Conservation (phyloP, 2,113 vertebrate genomes). For the Benthochromis sp. region DNA sequence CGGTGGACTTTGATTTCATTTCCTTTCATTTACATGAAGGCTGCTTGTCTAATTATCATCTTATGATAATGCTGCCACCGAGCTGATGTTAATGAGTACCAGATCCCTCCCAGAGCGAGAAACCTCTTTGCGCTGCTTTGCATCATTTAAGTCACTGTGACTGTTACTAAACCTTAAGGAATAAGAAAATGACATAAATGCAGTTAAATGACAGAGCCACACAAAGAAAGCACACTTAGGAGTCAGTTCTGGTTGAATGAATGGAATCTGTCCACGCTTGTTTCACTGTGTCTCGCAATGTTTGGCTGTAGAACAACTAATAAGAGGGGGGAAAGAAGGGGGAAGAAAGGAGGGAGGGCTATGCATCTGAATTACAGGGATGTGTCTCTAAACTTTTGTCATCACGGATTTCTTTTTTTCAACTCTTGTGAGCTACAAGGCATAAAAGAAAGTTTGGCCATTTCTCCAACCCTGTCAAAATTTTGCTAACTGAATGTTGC, state of each 20-base stretch:
- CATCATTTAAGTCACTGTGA: not conserved
- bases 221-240: not conserved
- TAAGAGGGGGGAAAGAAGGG: not conserved
- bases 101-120: not conserved
- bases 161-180: not conserved
- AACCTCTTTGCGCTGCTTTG: not conserved
- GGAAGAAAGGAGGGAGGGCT: not conserved
- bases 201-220: not conserved
- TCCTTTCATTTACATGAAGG: slow-evolving; percentile 24
- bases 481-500: not conserved
- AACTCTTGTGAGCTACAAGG: not conserved
- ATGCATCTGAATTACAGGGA: not conserved
- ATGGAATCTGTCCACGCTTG: not conserved
- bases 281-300: not conserved
- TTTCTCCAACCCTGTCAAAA: not conserved
- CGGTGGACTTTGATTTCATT: slow-evolving; percentile 14
- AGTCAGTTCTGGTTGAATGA: not conserved
- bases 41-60: slow-evolving; percentile 34
- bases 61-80: slow-evolving; percentile 20
- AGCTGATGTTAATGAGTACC: slow-evolving; percentile 22
- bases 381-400: not conserved
- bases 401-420: not conserved
- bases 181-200: not conserved
- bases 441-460: not conserved
- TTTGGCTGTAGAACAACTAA: not conserved